phyloP scores from a whole-genome alignment of 1,140 invertebrate species.

The Neuroterus valhalla region DNA sequence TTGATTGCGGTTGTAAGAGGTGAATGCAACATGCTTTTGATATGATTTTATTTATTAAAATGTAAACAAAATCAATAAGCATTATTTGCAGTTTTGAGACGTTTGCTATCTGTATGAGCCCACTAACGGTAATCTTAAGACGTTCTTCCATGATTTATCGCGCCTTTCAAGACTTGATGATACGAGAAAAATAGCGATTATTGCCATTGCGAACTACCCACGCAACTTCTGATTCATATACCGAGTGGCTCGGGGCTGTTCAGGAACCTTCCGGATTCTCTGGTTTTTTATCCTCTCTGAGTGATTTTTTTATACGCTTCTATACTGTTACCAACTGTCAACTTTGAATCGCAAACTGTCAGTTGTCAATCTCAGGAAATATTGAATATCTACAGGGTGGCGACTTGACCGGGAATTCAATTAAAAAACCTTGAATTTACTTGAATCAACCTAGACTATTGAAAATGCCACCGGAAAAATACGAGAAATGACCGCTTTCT shows the following conservation, averaged over 20 bases:
- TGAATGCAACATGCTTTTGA: too few species aligned
- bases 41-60: too few species aligned
- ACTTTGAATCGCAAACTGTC: constrained; percentile 2
- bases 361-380: constrained; percentile 19
- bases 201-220: constrained; percentile 1
- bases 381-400: not conserved
- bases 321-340: not conserved
- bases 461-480: too few species aligned
- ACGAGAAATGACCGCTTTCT: too few species aligned
- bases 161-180: constrained; percentile 2
- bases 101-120: not conserved
- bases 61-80: not conserved
- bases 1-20: too few species aligned
- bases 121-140: not conserved
- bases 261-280: constrained; percentile 5
- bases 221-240: not conserved
- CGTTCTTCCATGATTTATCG: constrained; percentile 6
- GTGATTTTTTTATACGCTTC: not conserved
- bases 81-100: not conserved
- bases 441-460: too few species aligned
- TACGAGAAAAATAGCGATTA: constrained; percentile 22
- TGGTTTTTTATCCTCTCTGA: too few species aligned
- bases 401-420: too few species aligned
- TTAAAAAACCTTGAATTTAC: too few species aligned
- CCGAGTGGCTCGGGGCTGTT: not conserved